A percentile compares a stretch with the other conserved stretches of the same genome.
Evolutionary conservation across 2,113 vertebrate genomes (phyloP).

Genomic region (Passer montanus): DNA sequence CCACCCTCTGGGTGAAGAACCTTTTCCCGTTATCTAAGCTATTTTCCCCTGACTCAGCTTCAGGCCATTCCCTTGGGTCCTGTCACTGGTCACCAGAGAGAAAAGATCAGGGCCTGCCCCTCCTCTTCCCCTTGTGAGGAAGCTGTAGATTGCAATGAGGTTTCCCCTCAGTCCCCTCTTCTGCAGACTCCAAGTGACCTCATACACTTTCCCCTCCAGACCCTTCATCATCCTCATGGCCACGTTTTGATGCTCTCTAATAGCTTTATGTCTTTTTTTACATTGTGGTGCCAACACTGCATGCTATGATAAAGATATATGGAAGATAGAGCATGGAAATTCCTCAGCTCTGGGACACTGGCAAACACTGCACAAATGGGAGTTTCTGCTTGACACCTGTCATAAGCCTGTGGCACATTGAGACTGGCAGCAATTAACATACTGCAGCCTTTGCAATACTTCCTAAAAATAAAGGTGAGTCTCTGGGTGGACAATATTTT

Average conservation of each 20-base stretch:
- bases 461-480: background rate
- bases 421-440: background rate
- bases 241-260: background rate
- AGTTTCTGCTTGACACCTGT: background rate
- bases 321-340: background rate
- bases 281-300: background rate
- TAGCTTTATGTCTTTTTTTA: background rate
- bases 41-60: background rate
- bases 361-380: background rate
- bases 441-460: background rate
- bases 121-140: background rate
- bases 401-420: background rate
- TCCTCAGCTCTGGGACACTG: background rate
- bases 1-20: background rate
- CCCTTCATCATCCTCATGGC: background rate
- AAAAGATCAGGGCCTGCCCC: background rate
- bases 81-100: background rate
- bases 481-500: background rate
- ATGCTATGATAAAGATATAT: background rate
- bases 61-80: background rate
- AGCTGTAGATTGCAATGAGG: background rate
- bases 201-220: background rate
- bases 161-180: background rate
- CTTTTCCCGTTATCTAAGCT: background rate
- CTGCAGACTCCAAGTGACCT: background rate